phyloP scores from a whole-genome alignment of 2,113 vertebrate species.

The Heteronetta atricapilla region DNA sequence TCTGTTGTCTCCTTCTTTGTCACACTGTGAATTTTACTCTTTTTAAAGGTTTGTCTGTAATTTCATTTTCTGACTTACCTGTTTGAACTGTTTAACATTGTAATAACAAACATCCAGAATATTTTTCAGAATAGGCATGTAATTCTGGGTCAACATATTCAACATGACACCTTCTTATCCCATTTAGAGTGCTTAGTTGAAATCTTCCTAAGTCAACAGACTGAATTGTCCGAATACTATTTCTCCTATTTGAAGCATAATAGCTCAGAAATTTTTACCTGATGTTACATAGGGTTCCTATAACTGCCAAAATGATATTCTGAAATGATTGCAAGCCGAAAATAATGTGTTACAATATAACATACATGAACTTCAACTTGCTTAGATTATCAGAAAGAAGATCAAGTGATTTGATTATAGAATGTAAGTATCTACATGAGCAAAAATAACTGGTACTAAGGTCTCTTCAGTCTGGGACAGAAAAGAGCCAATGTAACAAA shows the following conservation, averaged over 20 bases:
- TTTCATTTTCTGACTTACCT: neutral
- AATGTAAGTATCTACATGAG: neutral
- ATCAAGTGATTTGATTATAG: conserved; percentile 27
- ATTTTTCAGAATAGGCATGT: neutral
- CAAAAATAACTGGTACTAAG: neutral
- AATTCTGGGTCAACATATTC: neutral
- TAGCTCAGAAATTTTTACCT: neutral
- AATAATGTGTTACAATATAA: conserved; percentile 44
- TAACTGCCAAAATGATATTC: neutral
- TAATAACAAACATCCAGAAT: neutral
- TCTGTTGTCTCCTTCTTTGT: neutral
- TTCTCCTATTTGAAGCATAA: conserved; percentile 16
- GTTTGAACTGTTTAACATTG: neutral
- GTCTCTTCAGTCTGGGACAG: neutral
- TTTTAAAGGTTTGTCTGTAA: neutral
- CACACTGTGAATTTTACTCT: neutral
- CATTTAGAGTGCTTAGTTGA: neutral
- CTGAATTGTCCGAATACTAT: neutral
- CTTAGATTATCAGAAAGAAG: conserved; percentile 41
- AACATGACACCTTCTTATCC: neutral
- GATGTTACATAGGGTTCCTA: neutral
- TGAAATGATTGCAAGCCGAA: conserved; percentile 3
- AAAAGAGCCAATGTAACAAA: neutral
- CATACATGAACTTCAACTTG: conserved; percentile 38
- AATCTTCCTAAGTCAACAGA: conserved; percentile 25